These are phyloP conservation scores for Sarcophaga variegata DNA, from an alignment of 2,888 invertebrate species.

Conservation along the genomic window DNA sequence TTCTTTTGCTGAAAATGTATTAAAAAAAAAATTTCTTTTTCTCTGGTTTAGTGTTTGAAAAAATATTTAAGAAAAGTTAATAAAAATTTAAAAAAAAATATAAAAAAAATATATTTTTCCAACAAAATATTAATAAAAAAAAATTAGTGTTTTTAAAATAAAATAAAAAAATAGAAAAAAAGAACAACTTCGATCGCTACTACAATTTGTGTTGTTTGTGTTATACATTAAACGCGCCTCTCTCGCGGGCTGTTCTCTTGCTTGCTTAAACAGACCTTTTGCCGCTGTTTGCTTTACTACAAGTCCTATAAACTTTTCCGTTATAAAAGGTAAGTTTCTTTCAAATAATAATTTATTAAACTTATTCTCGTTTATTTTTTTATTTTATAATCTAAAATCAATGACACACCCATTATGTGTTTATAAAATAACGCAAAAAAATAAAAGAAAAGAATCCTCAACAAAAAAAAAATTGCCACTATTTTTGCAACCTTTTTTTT, in stretches of 20 bases:
- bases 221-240: background rate
- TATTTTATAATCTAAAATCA: background rate
- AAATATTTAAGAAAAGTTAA: background rate
- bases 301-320: too few species aligned
- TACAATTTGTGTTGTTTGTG: constrained; percentile 57
- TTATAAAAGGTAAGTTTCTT: constrained; percentile 41
- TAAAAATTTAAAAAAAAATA: constrained; percentile 11
- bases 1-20: constrained; percentile 6
- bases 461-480: background rate
- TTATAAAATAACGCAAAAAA: too few species aligned
- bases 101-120: background rate
- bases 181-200: constrained; percentile 34
- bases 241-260: background rate
- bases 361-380: too few species aligned
- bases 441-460: too few species aligned
- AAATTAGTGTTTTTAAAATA: constrained; percentile 24
- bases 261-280: constrained; percentile 8
- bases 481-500: background rate
- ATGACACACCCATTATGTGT: too few species aligned
- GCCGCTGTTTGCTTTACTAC: background rate
- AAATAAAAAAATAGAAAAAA: background rate
- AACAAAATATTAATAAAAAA: constrained; percentile 18
- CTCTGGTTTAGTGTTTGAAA: constrained; percentile 34
- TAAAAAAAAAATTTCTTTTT: constrained; percentile 16
- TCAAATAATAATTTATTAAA: too few species aligned